Evolutionary conservation across 2,113 vertebrate species (phyloP), one percentile per base, ranked within the genome.

Genomic region (Lampris megalopsis): DNA sequence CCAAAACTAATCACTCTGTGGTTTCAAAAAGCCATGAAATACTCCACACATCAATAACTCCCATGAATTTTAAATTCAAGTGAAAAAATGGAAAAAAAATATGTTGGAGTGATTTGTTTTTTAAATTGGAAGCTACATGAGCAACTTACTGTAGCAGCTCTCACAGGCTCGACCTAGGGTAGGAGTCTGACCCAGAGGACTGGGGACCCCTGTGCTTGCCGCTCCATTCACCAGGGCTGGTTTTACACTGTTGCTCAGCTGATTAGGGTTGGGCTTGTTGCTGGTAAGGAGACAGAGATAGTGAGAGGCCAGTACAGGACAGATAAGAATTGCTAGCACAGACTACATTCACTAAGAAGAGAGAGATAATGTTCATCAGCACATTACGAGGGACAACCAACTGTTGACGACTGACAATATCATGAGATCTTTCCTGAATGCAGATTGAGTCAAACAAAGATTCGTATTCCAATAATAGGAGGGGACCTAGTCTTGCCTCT

Each of bases 211-310:
- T 11, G 82, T 35, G 0, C 62, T 84, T 1, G 94, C 95, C 0
- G 96, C 95, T 79, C 98, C 98, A 35, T 99, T 99, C 60, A 97
- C 95, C 92, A 97, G 95, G 66, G 96, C 94, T 24, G 96, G 95
- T 79, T 98, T 99, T 71, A 96, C 83, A 40, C 85, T 97, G 94
- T 95, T 97, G 84, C 94, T 97, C 91, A 99, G 96, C 95, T 99
- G 97, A 95, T 99, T 99, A 40, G 97, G 98, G 82, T 98, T 99
- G 81, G 98, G 97, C 92, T 99, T 99, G 95, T 99, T 99, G 86
- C 97, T 99, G 92, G 9, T 75, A 36, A 24, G 56, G 40, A 42
- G 37, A 58, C 61, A 59, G 8, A 54, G 43, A 58, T 53, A 85
- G 47, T 48, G 43, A 48, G 9, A 13, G 56, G 66, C 74, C 43